Evolutionary conservation across 2,888 invertebrate genomes (phyloP).

Genomic region (Amphipyra tragopoginis): DNA sequence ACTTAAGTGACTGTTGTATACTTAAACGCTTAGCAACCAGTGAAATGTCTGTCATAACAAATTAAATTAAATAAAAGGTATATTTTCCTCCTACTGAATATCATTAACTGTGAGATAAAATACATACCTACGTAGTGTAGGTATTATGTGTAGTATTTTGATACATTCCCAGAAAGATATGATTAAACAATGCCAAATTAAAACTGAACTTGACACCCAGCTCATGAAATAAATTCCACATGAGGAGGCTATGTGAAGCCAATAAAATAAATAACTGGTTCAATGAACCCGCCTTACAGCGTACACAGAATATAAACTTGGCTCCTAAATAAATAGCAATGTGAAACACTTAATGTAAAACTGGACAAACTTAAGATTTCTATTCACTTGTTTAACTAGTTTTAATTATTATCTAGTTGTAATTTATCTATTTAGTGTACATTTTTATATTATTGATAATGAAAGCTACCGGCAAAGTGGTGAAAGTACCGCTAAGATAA

Average conservation of each 20-base stretch:
- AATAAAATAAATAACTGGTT: slow-evolving; percentile 30
- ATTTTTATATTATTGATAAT: slow-evolving; percentile 31
- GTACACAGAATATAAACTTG: background rate
- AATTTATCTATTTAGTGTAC: background rate
- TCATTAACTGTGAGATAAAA: background rate
- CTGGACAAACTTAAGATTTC: slow-evolving; percentile 19
- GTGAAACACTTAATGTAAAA: slow-evolving; percentile 2
- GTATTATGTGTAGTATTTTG: background rate
- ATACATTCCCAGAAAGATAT: slow-evolving; percentile 13
- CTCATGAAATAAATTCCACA: slow-evolving; percentile 20
- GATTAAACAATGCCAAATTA: slow-evolving; percentile 31
- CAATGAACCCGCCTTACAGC: slow-evolving; percentile 12
- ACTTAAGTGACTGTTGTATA: no score
- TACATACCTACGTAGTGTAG: background rate
- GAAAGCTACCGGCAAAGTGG: slow-evolving; percentile 16
- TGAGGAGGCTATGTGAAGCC: slow-evolving; percentile 14
- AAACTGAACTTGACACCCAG: slow-evolving; percentile 24
- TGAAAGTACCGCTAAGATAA: slow-evolving; percentile 31
- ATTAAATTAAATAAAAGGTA: no score
- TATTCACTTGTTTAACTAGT: slow-evolving; percentile 27
- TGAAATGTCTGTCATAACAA: no score
- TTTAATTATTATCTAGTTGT: slow-evolving; percentile 31
- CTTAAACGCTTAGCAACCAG: no score
- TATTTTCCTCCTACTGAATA: no score
- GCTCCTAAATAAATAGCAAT: slow-evolving; percentile 7